Base-by-base conservation (phyloP, 2,113 vertebrate genomes). In the Tachysurus fulvidraco region DNA sequence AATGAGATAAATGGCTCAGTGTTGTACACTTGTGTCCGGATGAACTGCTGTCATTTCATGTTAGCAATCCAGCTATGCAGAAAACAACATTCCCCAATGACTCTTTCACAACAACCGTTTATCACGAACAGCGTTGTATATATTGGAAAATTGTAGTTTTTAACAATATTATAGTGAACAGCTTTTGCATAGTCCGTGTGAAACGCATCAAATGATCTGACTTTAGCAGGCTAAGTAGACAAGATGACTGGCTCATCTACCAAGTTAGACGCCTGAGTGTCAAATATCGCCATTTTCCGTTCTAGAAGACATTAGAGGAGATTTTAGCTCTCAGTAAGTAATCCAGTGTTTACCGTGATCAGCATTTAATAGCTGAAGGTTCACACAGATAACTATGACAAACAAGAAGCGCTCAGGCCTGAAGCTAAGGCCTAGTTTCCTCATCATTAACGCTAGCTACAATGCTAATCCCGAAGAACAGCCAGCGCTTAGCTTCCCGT, bases 371-470 rank as follows among this genome's bases (percentile, higher is more conserved):
- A 44, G 55, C 57, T 50, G 44, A 21, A 30, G 19, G 11, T 13
- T 21, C 54, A 59, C 17, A 41, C 17, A 77, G 67, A 9, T 64
- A 76, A 83, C 55, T 21, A 64, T 65, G 73, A 83, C 69, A 44
- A 83, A 62, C 57, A 19, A 65, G 69, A 83, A 65, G 30, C 62
- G 81, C 62, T 78, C 28, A 28, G 85, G 85, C 85, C 85, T 74
- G 46, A 62, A 23, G 79, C 41, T 25, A 8, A n/a, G 85, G 85
- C 85, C 85, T 86, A 71, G 78, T 82, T 73, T 81, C 55, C 74
- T 71, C 65, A 36, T 83, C 52, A 52, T 36, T 17, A 23, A 54
- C 44, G 81, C 50, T 83, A 83, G 82, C 82, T 30, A 6, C 50
- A 36, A 5, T 81, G 82, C 82, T 69, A 69, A 69, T 7, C 3